Evolutionary conservation across 2,888 invertebrate species (phyloP).

Genomic region (Zele albiditarsus): DNA sequence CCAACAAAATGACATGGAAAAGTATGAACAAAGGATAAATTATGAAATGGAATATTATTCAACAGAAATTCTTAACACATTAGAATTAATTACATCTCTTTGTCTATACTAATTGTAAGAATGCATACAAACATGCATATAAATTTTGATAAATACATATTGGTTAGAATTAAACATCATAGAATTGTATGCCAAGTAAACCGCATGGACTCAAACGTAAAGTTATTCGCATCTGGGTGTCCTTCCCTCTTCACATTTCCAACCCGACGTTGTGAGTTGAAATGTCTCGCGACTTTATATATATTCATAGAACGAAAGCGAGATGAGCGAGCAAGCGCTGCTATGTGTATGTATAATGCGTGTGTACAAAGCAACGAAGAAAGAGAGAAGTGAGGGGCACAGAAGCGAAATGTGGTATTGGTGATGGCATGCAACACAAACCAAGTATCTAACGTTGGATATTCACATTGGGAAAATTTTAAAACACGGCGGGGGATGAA

Average conservation of each 20-base stretch:
- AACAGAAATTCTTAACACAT: too few relatives aligned
- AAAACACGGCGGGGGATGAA: background rate
- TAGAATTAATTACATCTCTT: background rate
- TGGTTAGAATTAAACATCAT: constrained; percentile 1
- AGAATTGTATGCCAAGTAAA: constrained; percentile 38
- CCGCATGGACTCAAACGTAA: constrained; percentile 25
- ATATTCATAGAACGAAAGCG: constrained; percentile 55
- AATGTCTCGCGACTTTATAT: constrained; percentile 49
- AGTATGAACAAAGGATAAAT: too few relatives aligned
- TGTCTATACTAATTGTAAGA: background rate
- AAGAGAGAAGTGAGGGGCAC: background rate
- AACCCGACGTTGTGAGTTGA: constrained; percentile 30
- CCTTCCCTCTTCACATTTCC: constrained; percentile 34
- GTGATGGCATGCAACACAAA: background rate
- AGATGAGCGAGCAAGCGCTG: constrained; percentile 39
- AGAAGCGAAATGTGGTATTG: background rate
- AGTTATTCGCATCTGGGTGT: constrained; percentile 46
- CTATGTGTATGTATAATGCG: background rate
- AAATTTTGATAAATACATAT: background rate
- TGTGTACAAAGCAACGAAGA: constrained; percentile 1
- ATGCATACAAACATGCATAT: background rate
- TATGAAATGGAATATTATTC: too few relatives aligned
- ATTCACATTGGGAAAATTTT: background rate
- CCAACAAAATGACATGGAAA: too few relatives aligned
- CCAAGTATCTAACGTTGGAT: background rate